A percentile compares a stretch with the other conserved stretches of the same genome.
Conservation (phyloP, 2,113 vertebrate genomes). For the Piliocolobus tephrosceles region DNA sequence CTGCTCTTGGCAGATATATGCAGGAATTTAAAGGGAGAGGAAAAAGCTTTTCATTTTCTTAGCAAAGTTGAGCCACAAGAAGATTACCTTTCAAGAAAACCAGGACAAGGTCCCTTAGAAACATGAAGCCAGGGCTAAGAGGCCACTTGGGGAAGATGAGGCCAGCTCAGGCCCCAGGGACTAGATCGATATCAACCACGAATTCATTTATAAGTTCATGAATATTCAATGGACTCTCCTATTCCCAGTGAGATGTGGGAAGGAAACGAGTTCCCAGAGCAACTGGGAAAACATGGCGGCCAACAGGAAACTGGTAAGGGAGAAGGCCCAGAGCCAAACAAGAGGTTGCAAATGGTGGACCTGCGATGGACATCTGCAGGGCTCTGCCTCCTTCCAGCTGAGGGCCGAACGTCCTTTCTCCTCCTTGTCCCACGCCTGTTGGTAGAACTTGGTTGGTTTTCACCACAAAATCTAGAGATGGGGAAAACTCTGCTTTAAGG, state of each 20-base stretch:
- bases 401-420: background rate
- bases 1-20: background rate
- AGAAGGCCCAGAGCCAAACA: background rate
- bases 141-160: background rate
- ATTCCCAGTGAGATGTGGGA: background rate
- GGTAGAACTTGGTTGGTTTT: background rate
- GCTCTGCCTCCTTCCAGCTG: background rate
- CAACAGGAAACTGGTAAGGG: background rate
- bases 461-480: background rate
- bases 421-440: background rate
- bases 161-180: background rate
- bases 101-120: background rate
- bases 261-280: background rate
- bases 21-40: background rate
- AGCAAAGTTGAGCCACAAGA: background rate
- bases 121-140: background rate
- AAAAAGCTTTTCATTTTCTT: background rate
- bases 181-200: background rate
- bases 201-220: constrained; percentile 9
- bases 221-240: background rate
- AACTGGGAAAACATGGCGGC: background rate
- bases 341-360: background rate
- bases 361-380: rapidly evolving
- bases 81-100: constrained; percentile 16
- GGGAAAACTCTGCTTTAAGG: background rate